A percentile compares a stretch with the other conserved stretches of the same genome.
Evolutionary conservation across 2,113 vertebrate species (phyloP).

Genomic region (Osmerus mordax): DNA sequence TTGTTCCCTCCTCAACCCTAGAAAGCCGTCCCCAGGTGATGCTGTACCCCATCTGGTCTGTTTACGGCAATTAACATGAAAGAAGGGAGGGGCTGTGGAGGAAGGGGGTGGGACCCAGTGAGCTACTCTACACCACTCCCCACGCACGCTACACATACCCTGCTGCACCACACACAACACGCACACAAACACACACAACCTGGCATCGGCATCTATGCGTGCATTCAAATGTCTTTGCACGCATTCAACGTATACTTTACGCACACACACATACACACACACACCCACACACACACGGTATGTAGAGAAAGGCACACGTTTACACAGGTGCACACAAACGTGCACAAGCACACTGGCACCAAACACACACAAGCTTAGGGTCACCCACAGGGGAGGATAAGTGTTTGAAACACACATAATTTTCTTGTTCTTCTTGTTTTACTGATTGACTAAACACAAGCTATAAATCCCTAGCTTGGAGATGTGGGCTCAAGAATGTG

Average conservation of each 20-base stretch:
- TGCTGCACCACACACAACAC: neutral
- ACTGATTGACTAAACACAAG: too few relatives aligned
- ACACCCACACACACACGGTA: neutral
- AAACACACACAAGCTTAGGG: neutral
- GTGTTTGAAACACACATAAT: neutral
- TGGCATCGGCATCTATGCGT: too few relatives aligned
- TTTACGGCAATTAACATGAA: slow-evolving; percentile 58
- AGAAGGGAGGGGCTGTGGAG: slow-evolving; percentile 32
- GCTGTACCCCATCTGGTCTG: slow-evolving; percentile 62
- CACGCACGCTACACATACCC: neutral
- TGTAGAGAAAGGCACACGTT: neutral
- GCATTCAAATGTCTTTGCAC: neutral
- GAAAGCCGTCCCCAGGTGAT: slow-evolving; percentile 47
- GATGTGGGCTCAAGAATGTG: too few relatives aligned
- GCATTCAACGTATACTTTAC: too few relatives aligned
- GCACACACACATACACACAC: neutral
- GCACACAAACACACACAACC: neutral
- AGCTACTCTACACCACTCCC: neutral
- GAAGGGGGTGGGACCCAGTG: slow-evolving; percentile 21
- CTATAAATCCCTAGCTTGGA: too few relatives aligned
- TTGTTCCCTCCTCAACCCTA: neutral
- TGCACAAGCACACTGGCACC: neutral
- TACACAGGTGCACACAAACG: neutral
- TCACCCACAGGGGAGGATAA: slow-evolving; percentile 1
- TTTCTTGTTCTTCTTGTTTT: neutral